Percentiles rank a stretch among this genome's conserved stretches.
These are phyloP conservation scores for Andrena dorsata DNA, from an alignment of 2,888 invertebrate genomes.

Conservation along the genomic window DNA sequence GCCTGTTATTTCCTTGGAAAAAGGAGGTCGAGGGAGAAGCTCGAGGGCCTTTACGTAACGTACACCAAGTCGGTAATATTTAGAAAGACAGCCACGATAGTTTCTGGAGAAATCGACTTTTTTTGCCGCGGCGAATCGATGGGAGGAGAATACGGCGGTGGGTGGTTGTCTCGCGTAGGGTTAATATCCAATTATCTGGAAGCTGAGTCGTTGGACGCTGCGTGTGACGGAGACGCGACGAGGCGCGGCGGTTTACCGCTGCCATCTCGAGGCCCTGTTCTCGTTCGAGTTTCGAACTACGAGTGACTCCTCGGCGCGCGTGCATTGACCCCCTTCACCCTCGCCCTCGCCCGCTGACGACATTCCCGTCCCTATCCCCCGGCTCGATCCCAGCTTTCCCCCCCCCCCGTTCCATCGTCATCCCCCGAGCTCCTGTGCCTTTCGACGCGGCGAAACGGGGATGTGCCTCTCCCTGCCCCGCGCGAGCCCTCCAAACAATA, in stretches of 20 bases:
- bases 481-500: constrained; percentile 26
- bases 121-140: too few relatives aligned
- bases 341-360: constrained; percentile 38
- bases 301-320: constrained; percentile 46
- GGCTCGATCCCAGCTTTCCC: constrained; percentile 24
- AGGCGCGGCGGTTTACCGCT: constrained; percentile 41
- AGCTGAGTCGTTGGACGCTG: constrained; percentile 37
- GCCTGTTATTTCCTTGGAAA: neutral
- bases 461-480: neutral
- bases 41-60: neutral
- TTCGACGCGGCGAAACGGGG: constrained; percentile 40
- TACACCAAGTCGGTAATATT: too few relatives aligned
- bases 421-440: constrained; percentile 35
- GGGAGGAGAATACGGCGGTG: too few relatives aligned
- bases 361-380: constrained; percentile 47
- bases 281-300: constrained; percentile 47
- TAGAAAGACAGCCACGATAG: too few relatives aligned
- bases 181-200: constrained; percentile 53
- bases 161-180: neutral
- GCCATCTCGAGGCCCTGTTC: constrained; percentile 16
- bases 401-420: constrained; percentile 39
- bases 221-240: constrained; percentile 12
- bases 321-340: constrained; percentile 61
- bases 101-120: too few relatives aligned
- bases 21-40: neutral